These are phyloP conservation scores for Mallotus villosus DNA, from an alignment of 2,797 vertebrate species.

Conservation along the genomic window DNA sequence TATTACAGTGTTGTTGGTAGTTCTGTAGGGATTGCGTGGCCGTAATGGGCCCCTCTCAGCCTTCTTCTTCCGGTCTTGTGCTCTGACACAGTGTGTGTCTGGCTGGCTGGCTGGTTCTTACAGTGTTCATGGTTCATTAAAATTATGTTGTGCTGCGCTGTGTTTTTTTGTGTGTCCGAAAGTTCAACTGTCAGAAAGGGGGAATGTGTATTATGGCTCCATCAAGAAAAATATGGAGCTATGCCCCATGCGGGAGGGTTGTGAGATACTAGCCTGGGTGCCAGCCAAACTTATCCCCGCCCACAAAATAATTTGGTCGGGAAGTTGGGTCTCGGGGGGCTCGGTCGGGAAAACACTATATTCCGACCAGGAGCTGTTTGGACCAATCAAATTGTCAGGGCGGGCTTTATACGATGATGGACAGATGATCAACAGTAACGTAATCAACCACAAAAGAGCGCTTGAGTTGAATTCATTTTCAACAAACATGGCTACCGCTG, in stretches of 20 bases:
- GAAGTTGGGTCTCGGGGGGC: too few relatives aligned
- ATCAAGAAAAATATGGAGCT: constrained; percentile 19
- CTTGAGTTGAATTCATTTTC: too few relatives aligned
- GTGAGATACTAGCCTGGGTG: too few relatives aligned
- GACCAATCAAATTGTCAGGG: too few relatives aligned
- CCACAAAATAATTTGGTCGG: too few relatives aligned
- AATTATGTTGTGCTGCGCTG: background rate
- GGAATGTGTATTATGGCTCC: constrained; percentile 12
- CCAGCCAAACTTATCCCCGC: too few relatives aligned
- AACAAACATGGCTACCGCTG: too few relatives aligned
- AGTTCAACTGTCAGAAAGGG: constrained; percentile 1
- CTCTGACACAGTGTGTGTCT: background rate
- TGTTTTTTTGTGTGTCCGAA: background rate
- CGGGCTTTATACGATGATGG: too few relatives aligned
- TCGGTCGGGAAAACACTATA: too few relatives aligned
- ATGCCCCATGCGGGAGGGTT: constrained; percentile 12
- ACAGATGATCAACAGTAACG: too few relatives aligned
- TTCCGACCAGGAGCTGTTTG: too few relatives aligned
- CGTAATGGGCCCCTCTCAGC: constrained; percentile 38
- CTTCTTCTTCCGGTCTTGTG: constrained; percentile 21
- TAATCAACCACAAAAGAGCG: too few relatives aligned
- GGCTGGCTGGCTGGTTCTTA: background rate
- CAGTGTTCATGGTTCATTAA: background rate
- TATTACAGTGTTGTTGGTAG: constrained; percentile 47
- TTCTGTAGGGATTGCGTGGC: constrained; percentile 23